Base-by-base conservation (phyloP, 2,113 vertebrate species). In the Holacanthus passer region DNA sequence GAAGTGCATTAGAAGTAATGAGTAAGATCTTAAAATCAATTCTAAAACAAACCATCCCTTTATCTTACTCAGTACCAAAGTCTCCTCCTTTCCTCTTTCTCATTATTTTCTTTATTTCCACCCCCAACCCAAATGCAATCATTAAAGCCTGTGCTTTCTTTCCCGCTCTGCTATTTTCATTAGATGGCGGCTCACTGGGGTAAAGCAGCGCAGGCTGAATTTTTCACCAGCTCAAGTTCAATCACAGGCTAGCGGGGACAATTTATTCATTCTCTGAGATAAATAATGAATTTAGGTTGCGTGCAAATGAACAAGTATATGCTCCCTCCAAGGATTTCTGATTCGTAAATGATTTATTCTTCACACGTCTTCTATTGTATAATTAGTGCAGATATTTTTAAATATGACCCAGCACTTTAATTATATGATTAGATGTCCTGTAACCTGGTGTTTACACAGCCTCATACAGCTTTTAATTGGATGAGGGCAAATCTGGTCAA, bases 251-350 rank as follows among this genome's bases (percentile, higher is more conserved):
- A 88, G 77, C 43, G 0, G 76, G 32, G 70, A 92, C 89, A 72
- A 92, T 92, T 87, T 94, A 92, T 91, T 92, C 86, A 62, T 77
- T 88, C 77, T 74, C 83, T 1, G 77, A 73, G 76, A 92, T 93
- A 87, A 93, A 93, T 92, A 91, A 94, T 93, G 87, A 89, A 94
- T 93, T 92, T 89, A 77, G 91, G 93, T 81, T 93, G 81, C n/a
- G 52, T 73, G 75, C 84, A 89, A 90, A 90, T 77, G 73, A 92
- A 85, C 55, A 69, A 77, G 76, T 43, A 60, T 70, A 62, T 11
- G 31, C 64, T 82, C 73, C 66, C 87, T 87, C 87, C 2, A 22
- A 84, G 84, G 91, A 84, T 62, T 89, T 84, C 31, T 62, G 50
- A 79, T 76, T 63, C 8, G 12, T 88, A 62, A 88, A 91, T 89